Base-by-base conservation (phyloP, 2,888 invertebrate genomes). In the Drosophila robusta region DNA sequence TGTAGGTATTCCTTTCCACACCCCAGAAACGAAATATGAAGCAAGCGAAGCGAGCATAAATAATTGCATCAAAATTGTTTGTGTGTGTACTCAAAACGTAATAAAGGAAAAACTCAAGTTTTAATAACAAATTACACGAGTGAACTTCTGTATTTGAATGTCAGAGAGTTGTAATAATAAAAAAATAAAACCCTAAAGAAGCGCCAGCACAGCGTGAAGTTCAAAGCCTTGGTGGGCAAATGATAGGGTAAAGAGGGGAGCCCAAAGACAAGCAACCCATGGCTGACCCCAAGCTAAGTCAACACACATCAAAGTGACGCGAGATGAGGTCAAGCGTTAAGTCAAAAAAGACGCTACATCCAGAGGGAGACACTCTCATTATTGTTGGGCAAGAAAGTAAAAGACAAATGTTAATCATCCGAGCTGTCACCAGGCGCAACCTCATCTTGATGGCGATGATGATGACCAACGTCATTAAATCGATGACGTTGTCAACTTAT, bases 91-190 rank as follows among this genome's bases (percentile, higher is more conserved):
- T 58, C 49, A 45, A 58, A 63, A 55, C 57, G 69, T 57, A 70
- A 73, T 68, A 79, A 66, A 45, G 69, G 24, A 74, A 76, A 58
- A 81, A 64, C 57, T 61, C 49, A 62, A 72, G 65, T 82, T 80
- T 77, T 78, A 83, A 88, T 84, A 88, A 89, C 87, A 89, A 87
- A 87, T 89, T 87, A 85, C 87, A 76, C 54, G 68, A 74, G 69
- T 74, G 61, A 57, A 74, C 56, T 69, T 74, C 56, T 67, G 50
- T 61, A 56, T 75, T 64, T 76, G 54, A 66, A 72, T 68, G 75
- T 55, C 63, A 18, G n/a, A 29, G 47, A 54, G 60, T 42, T 32
- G 46, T 52, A 50, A 65, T 45, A 51, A 66, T n/a, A 58, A 50
- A 47, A 42, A 62, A 52, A 44, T 54, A 61, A 24, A 45, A 16